These are phyloP conservation scores for Phalangium opilio DNA, from an alignment of 2,888 invertebrate species.

Conservation along the genomic window DNA sequence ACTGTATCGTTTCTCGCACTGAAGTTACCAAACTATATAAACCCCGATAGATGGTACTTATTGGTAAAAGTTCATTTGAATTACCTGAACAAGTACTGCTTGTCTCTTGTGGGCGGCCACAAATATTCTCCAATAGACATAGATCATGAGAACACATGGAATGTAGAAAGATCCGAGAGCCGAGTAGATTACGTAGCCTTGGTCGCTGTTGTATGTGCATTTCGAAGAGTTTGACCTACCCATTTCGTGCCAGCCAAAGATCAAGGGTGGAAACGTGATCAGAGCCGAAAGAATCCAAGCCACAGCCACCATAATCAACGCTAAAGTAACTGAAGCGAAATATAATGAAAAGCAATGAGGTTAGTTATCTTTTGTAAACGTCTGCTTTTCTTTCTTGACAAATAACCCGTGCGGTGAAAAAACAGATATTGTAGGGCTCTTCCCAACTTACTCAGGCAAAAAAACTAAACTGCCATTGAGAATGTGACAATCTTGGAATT, in stretches of 20 bases:
- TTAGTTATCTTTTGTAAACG: too few relatives aligned
- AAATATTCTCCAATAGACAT: constrained; percentile 28
- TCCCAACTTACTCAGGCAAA: too few relatives aligned
- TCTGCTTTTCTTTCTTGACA: too few relatives aligned
- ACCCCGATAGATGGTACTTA: too few relatives aligned
- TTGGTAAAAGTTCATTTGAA: too few relatives aligned
- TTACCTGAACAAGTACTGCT: constrained; percentile 7
- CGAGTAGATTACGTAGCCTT: constrained; percentile 27
- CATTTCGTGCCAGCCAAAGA: constrained; percentile 25
- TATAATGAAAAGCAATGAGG: too few relatives aligned
- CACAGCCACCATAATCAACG: constrained; percentile 25
- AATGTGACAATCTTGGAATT: too few relatives aligned
- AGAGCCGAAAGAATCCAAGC: constrained; percentile 26
- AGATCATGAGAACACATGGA: constrained; percentile 27
- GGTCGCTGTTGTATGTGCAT: constrained; percentile 23
- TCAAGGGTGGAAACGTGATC: constrained; percentile 27
- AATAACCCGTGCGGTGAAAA: too few relatives aligned
- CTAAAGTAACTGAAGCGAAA: constrained; percentile 10
- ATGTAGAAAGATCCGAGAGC: constrained; percentile 27
- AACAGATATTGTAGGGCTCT: too few relatives aligned
- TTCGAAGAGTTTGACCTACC: constrained; percentile 9
- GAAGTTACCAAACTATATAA: too few relatives aligned
- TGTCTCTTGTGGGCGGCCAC: constrained; percentile 20
- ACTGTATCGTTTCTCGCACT: too few relatives aligned
- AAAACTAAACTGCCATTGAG: too few relatives aligned